Conservation (phyloP, 2,888 invertebrate genomes). For the Cepaea hortensis region DNA sequence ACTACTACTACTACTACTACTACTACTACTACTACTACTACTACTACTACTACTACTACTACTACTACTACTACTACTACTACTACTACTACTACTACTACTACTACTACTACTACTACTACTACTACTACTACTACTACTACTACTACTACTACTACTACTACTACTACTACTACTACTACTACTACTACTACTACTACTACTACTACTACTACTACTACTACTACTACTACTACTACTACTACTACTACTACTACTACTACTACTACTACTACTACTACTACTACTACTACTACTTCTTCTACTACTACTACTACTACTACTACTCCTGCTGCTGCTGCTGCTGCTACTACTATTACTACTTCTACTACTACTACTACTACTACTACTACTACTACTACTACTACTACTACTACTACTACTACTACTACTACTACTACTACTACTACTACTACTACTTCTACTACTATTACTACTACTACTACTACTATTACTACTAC, state of each 20-base stretch:
- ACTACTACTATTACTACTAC: not conserved
- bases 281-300: no score
- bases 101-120: no score
- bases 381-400: no score
- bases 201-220: constrained; percentile 17
- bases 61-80: constrained; percentile 8
- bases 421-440: no score
- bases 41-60: constrained; percentile 12
- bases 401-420: no score
- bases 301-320: no score
- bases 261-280: constrained; percentile 29
- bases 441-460: no score
- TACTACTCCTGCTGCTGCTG: no score
- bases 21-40: constrained; percentile 24
- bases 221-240: constrained; percentile 24
- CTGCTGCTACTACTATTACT: constrained; percentile 17
- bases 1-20: constrained; percentile 18
- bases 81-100: not conserved
- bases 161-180: constrained; percentile 18
- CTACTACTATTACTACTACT: no score
- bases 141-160: not conserved
- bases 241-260: constrained; percentile 21
- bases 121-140: no score
- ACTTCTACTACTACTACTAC: constrained; percentile 29
- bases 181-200: constrained; percentile 29